Percentiles rank a stretch among this genome's conserved stretches.
These are phyloP conservation scores for Montipora capricornis DNA, from an alignment of 64 coral and sea anemone genomes.

Conservation along the genomic window DNA sequence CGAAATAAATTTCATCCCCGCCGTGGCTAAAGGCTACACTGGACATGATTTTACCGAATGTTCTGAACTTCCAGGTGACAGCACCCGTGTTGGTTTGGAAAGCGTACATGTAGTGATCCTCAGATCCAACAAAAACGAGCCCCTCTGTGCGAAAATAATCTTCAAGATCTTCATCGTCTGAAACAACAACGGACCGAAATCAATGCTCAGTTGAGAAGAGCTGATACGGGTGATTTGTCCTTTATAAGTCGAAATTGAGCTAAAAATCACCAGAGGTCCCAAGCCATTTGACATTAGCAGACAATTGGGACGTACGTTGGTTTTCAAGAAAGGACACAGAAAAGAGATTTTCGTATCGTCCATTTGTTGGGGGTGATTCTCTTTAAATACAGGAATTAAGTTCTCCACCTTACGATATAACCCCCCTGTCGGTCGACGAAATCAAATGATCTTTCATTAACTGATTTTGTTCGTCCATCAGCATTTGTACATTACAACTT, in stretches of 20 bases:
- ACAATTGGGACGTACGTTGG: too few species aligned
- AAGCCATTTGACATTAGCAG: too few species aligned
- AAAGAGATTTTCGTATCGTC: background rate
- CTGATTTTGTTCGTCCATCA: too few species aligned
- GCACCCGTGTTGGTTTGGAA: slow-evolving; percentile 40
- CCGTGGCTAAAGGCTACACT: slow-evolving; percentile 74
- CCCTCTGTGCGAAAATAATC: background rate
- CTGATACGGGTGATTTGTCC: too few species aligned
- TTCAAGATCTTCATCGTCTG: slow-evolving; percentile 22
- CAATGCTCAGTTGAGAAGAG: background rate
- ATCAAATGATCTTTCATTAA: too few species aligned
- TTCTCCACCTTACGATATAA: too few species aligned
- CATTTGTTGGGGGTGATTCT: too few species aligned
- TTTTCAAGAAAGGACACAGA: background rate
- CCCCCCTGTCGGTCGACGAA: too few species aligned
- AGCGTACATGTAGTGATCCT: slow-evolving; percentile 91
- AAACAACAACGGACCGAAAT: background rate
- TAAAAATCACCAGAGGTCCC: too few species aligned
- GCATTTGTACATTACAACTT: too few species aligned
- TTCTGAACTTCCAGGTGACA: slow-evolving; percentile 83
- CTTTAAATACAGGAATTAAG: too few species aligned
- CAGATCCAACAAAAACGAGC: slow-evolving; percentile 81
- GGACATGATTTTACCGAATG: slow-evolving; percentile 81
- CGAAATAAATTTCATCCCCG: slow-evolving; percentile 78
- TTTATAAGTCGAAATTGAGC: too few species aligned